phyloP scores from a whole-genome alignment of 2,888 invertebrate genomes.

The Endomychus coccineus region DNA sequence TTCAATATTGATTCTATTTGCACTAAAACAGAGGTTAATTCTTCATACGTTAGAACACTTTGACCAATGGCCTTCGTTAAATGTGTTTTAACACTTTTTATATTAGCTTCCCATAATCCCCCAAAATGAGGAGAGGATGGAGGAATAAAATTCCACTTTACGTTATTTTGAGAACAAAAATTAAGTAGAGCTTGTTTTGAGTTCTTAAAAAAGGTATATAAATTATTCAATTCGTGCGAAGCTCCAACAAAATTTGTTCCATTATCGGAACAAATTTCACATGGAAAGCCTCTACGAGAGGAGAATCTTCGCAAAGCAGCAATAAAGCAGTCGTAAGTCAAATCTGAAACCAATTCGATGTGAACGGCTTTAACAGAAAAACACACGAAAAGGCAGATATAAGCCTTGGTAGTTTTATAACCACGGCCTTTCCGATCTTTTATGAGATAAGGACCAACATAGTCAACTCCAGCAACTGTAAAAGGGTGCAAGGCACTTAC shows the following conservation, averaged over 20 bases:
- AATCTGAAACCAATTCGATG: conserved; percentile 30
- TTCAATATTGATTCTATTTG: neutral
- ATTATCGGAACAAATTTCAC: conserved; percentile 31
- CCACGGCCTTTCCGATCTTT: conserved; percentile 2
- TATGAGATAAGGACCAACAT: conserved; percentile 23
- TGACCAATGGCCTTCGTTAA: neutral
- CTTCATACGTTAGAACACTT: neutral
- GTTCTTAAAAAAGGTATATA: conserved; percentile 1
- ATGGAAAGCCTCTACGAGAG: conserved; percentile 26
- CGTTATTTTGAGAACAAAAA: conserved; percentile 7
- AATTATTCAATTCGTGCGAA: conserved; percentile 13
- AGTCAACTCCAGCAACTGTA: conserved; percentile 21
- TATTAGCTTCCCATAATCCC: conserved; percentile 13
- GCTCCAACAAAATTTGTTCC: conserved; percentile 35
- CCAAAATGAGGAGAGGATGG: conserved; percentile 11
- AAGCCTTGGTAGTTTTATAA: neutral
- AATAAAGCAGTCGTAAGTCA: conserved; percentile 29
- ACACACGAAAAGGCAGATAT: neutral
- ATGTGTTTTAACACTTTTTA: neutral
- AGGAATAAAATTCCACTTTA: conserved; percentile 14
- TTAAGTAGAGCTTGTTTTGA: neutral
- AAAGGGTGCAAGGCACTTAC: conserved; percentile 12
- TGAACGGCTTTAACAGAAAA: conserved; percentile 26
- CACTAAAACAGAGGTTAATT: neutral
- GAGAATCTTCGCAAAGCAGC: conserved; percentile 28